Evolutionary conservation across 2,888 invertebrate species (phyloP), one percentile per base, ranked within the genome.

Genomic region (Caenorhabditis sp.): DNA sequence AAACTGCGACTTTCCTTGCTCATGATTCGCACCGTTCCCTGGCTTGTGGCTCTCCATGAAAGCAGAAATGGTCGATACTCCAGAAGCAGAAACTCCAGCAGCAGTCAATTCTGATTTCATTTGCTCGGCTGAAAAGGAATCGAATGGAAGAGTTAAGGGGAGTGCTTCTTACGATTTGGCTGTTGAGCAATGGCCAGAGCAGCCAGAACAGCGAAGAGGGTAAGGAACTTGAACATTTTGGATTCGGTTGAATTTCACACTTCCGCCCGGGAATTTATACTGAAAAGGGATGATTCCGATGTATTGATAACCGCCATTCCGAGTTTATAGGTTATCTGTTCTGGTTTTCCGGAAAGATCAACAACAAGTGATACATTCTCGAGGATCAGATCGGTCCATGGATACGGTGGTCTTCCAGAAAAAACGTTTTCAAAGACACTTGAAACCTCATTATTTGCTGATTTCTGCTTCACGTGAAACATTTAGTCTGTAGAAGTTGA

Each of bases 21-120:
- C 52, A 39, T 30, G 62, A 32, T 43, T 43, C 4, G 27, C 52
- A 20, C 52, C 52, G 32, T n/a, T 52, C 20, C 50, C 50, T 5
- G 63, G 63, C 22, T 63, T 63, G 17, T 63, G 52, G 11, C 11
- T 24, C 9, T 39, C 52, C 63, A 63, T 63, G 45, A 63, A 63
- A 45, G 52, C 22, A n/a, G 63, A 45, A 24, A 63, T 63, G 0
- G 63, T 63, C 9, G 52, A 9, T 1, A 53, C 52, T 11, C 63
- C 63, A 11, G 52, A 30, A 24, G 63, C 43, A 15, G 63, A 63
- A 17, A 63, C 53, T 30, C 63, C 63, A 17, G 53, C 53, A n/a
- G 63, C 52, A 22, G 35, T 11, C 52, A 63, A 43, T 32, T 63
- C 63, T 32, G 63, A 15, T 35, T 63, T 63, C 43, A 63, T 63